Percentiles rank a stretch among this genome's conserved stretches.
phyloP scores from a whole-genome alignment of 2,888 invertebrate genomes.

The Eristalis intricaria region DNA sequence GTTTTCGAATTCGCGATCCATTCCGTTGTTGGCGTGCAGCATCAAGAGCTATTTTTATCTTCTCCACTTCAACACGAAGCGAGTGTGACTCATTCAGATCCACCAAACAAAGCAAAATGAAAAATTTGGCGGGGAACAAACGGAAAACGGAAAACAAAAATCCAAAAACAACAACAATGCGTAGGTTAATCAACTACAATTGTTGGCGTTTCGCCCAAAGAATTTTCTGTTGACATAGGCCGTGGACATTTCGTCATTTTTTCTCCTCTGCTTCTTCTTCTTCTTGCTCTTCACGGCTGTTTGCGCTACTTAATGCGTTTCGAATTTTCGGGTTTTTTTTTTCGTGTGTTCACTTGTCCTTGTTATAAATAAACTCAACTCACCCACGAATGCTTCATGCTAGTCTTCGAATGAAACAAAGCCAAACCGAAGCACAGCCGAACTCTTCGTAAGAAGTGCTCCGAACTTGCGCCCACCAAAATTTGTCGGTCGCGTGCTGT shows the following conservation, averaged over 20 bases:
- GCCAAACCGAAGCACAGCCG: not conserved
- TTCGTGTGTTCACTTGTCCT: not conserved
- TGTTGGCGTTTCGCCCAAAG: constrained; percentile 45
- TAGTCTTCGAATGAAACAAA: not conserved
- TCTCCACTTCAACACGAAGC: too few relatives aligned
- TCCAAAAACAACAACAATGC: constrained; percentile 18
- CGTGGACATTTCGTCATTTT: constrained; percentile 53
- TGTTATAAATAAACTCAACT: not conserved
- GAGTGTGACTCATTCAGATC: too few relatives aligned
- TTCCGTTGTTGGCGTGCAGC: too few relatives aligned
- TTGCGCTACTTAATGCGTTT: constrained; percentile 4
- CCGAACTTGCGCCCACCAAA: not conserved
- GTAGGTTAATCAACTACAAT: constrained; percentile 50
- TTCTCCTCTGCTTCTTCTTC: not conserved
- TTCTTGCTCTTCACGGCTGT: not conserved
- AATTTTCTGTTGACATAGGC: constrained; percentile 64
- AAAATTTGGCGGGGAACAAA: too few relatives aligned
- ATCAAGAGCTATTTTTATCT: too few relatives aligned
- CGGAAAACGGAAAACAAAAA: not conserved
- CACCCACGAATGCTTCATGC: not conserved
- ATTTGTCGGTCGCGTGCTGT: not conserved
- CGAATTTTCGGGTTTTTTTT: constrained; percentile 9
- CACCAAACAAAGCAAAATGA: not conserved
- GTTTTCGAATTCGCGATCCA: too few relatives aligned
- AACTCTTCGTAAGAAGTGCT: not conserved